phyloP scores from a whole-genome alignment of 2,113 vertebrate genomes.

The Anser cygnoides region DNA sequence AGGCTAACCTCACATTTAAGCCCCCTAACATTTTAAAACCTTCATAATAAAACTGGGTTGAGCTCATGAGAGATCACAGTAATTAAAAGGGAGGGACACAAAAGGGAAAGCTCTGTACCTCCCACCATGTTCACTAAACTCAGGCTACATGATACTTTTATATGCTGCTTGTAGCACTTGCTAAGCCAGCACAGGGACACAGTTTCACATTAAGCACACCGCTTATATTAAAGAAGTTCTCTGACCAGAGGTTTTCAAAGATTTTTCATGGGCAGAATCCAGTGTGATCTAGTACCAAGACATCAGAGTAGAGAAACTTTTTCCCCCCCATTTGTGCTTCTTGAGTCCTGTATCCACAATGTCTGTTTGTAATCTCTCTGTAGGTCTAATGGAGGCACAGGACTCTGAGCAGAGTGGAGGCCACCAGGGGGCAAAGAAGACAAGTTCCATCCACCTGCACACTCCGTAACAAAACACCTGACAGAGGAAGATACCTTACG shows the following conservation, averaged over 20 bases:
- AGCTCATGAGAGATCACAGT: not conserved
- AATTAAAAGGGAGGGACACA: not conserved
- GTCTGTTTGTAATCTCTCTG: not conserved
- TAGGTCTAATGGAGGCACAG: not conserved
- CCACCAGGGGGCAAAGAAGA: not conserved
- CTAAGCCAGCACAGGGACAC: not conserved
- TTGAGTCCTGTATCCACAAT: not conserved
- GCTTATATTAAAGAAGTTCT: not conserved
- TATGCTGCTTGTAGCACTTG: not conserved
- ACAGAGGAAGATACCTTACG: not conserved
- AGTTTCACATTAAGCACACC: not conserved
- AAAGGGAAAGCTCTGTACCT: not conserved
- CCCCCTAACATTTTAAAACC: not conserved
- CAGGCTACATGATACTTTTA: not conserved
- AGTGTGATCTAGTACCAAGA: not conserved
- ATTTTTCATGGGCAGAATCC: not conserved
- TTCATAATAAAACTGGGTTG: not conserved
- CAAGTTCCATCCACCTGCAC: not conserved
- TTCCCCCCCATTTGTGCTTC: not conserved
- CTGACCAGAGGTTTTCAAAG: not conserved
- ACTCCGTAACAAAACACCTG: not conserved
- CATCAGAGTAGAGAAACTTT: not conserved
- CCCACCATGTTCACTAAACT: not conserved
- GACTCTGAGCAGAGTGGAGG: not conserved
- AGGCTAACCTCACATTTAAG: not conserved